A percentile compares a stretch with the other conserved stretches of the same genome.
These are phyloP conservation scores for Theretra japonica DNA, from an alignment of 2,888 invertebrate species.

Conservation along the genomic window DNA sequence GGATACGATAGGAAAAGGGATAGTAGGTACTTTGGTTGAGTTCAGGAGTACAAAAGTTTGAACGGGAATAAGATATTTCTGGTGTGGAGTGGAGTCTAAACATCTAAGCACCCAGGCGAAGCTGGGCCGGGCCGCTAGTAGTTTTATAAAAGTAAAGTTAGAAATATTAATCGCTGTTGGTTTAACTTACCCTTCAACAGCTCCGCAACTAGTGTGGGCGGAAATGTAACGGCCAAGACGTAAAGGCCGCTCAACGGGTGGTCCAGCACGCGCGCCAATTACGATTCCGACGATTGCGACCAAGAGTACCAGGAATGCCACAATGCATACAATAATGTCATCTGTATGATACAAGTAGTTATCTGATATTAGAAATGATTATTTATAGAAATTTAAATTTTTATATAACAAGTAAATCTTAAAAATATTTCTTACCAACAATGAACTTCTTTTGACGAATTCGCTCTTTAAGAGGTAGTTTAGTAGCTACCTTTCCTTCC, in stretches of 20 bases:
- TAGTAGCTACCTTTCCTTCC: constrained; percentile 81
- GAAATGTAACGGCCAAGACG: constrained; percentile 89
- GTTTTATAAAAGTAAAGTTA: too few relatives aligned
- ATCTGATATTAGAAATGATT: constrained; percentile 5
- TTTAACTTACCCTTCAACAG: constrained; percentile 88
- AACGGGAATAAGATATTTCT: too few relatives aligned
- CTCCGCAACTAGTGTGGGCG: constrained; percentile 91
- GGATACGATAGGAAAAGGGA: too few relatives aligned
- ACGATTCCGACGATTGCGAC: constrained; percentile 87
- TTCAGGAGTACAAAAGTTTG: too few relatives aligned
- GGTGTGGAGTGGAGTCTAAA: too few relatives aligned
- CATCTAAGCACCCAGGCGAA: too few relatives aligned
- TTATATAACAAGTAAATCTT: not conserved
- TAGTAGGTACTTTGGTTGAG: too few relatives aligned
- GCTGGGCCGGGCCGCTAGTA: too few relatives aligned
- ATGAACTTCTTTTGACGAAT: constrained; percentile 88
- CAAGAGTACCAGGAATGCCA: constrained; percentile 86
- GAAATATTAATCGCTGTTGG: constrained; percentile 12
- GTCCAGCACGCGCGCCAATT: constrained; percentile 81
- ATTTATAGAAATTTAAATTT: not conserved
- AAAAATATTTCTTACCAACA: constrained; percentile 76
- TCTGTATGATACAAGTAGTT: constrained; percentile 57
- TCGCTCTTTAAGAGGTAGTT: constrained; percentile 84
- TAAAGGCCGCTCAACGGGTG: constrained; percentile 85
- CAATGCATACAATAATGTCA: constrained; percentile 83